Base-by-base conservation (phyloP, 2,888 invertebrate species). In the Ochropleura plecta region DNA sequence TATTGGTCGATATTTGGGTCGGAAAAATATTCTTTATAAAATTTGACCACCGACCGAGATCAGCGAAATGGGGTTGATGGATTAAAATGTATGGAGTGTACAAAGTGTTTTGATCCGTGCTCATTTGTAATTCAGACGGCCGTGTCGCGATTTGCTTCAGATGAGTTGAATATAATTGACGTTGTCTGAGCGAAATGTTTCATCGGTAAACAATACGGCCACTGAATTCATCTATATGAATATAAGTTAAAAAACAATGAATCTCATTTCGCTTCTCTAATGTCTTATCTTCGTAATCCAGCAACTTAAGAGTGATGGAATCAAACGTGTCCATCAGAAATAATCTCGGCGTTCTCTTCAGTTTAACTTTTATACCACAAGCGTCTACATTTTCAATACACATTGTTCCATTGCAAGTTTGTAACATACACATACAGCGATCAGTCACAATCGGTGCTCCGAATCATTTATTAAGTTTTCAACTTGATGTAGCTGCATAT, bases 41-140 rank as follows among this genome's bases (percentile, higher is more conserved):
- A 67, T 16, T 30, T 71, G 51, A 82, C 73, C 73, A 80, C 64
- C 66, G 48, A 59, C 44, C 48, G 65, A 73, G 62, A 63, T 55
- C 53, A 64, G 63, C 20, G 46, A 73, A 81, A 73, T 82, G 77
- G 78, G 83, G 70, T 79, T 79, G 64, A 79, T 84, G 73, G 80
- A 86, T 85, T 83, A 86, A 86, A 84, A 83, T 80, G 78, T 87
- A 88, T 82, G 76, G 73, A 83, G 72, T 75, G 53, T 75, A 70
- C 69, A 70, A 82, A 83, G 70, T 77, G 88, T 89, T 85, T 87
- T 88, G 88, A 90, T 90, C 88, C 78, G 79, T 73, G 78, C 79
- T 70, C 76, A 91, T 92, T 92, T 91, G 88, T 88, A 90, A 88
- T 91, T 90, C 87, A 92, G 88, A 92, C 91, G 79, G 72, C 76